Conservation (phyloP, 2,113 vertebrate genomes). For the Herpetotheres cachinnans region DNA sequence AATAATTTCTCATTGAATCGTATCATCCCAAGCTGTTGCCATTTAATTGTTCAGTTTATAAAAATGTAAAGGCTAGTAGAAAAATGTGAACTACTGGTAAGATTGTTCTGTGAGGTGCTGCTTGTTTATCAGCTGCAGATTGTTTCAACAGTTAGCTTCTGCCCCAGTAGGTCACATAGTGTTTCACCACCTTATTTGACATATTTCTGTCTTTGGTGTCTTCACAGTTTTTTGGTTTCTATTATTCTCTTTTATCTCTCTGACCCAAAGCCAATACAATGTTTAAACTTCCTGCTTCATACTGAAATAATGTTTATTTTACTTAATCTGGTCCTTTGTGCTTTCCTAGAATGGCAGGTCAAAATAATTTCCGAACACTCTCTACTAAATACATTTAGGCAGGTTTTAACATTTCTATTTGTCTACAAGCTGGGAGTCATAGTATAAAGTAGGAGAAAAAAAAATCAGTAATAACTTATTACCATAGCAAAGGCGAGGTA, state of each 20-base stretch:
- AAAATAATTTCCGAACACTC: neutral
- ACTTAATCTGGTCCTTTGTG: neutral
- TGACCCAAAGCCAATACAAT: neutral
- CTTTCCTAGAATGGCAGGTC: neutral
- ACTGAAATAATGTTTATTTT: neutral
- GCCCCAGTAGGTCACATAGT: neutral
- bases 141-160: neutral
- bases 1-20: constrained; percentile 29
- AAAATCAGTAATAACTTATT: neutral
- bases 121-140: neutral
- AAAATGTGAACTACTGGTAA: neutral
- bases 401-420: neutral
- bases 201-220: neutral
- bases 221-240: neutral
- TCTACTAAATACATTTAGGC: neutral
- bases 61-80: neutral
- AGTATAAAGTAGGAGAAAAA: neutral
- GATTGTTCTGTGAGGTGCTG: neutral
- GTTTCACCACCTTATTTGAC: neutral
- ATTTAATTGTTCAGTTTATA: constrained; percentile 41
- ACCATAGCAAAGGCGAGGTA: neutral
- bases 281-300: neutral
- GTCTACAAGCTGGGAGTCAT: neutral
- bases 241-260: neutral
- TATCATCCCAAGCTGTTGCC: constrained; percentile 51